Base-by-base conservation (phyloP, 2,888 invertebrate species). In the Aphodius sticticus region DNA sequence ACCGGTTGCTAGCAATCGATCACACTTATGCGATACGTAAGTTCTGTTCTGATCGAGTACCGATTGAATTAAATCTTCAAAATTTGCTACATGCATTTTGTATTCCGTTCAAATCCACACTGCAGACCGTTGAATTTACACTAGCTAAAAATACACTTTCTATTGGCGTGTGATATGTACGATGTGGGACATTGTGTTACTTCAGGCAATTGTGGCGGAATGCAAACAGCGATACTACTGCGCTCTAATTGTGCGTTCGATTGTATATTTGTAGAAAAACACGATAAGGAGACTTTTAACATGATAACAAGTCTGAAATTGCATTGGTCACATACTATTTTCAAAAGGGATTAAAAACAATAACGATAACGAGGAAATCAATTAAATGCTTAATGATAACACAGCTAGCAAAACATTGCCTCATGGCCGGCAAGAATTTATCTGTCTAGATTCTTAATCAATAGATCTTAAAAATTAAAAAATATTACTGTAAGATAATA, bases 1-100 rank as follows among this genome's bases (percentile, higher is more conserved):
- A 0, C 92, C 92, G 0, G 90, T 88, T 26, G 78, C 69, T 7
- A 78, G 53, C 70, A 78, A 16, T 16, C 37, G 35, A 37, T 76
- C 16, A 77, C 77, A 77, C 16, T 38, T 71, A 35, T 77, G 53
- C 15, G n/a, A n/a, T 7, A 76, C 69, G 69, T 26, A 76, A 15
- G 35, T 26, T 12, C 14, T 69, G 69, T 76, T 69, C 15, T 38
- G 4, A 16, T 2, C 14, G 69, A 76, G 15, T 14, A 76, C 9
- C 14, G 53, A 6, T 69, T 76, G 16, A 16, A 76, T 69, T 76
- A 76, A 7, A 69, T 69, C 69, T 0, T 69, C 35, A 9, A 76
- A 69, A 26, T 69, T 69, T 14, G 35, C 14, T 69, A 76, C 9
- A 69, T 76, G 16, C 76, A 76, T 76, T 14, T 76, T 76, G n/a